Percentiles rank a stretch among this genome's conserved stretches.
These are phyloP conservation scores for Borostomias antarcticus DNA, from an alignment of 2,797 vertebrate genomes.

Conservation along the genomic window DNA sequence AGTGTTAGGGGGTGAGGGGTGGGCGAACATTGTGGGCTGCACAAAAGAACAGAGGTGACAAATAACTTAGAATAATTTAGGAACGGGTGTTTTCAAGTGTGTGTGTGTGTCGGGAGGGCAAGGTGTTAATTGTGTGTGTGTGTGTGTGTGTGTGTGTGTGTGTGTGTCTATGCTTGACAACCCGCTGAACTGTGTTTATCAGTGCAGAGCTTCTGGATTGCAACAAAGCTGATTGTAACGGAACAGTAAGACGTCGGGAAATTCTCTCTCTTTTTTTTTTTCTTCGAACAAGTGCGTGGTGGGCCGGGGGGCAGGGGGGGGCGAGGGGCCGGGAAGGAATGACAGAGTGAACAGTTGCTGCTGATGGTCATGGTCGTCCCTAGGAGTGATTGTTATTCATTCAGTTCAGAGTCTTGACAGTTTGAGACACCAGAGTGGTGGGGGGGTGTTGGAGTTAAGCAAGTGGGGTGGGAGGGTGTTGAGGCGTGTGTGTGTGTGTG, in stretches of 20 bases:
- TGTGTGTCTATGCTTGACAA: constrained; percentile 57
- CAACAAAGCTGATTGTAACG: constrained; percentile 56
- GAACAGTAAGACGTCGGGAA: constrained; percentile 46
- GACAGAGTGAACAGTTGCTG: too few relatives aligned
- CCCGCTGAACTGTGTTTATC: constrained; percentile 64
- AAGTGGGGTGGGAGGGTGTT: constrained; percentile 56
- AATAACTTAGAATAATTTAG: constrained; percentile 82
- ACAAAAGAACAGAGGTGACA: constrained; percentile 69
- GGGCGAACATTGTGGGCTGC: constrained; percentile 59
- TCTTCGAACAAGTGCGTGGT: neutral
- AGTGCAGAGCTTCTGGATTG: constrained; percentile 75
- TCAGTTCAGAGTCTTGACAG: constrained; percentile 85
- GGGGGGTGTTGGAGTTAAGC: constrained; percentile 79
- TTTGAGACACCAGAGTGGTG: constrained; percentile 81
- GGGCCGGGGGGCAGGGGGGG: constrained; percentile 12
- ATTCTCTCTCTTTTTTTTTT: constrained; percentile 11
- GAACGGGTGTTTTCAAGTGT: constrained; percentile 36
- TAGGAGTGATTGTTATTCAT: constrained; percentile 95
- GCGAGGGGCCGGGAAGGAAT: too few relatives aligned
- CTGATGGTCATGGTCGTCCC: constrained; percentile 55
- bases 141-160: constrained; percentile 55
- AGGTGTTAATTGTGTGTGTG: constrained; percentile 16
- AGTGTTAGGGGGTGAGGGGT: constrained; percentile 26
- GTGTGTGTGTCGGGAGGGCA: constrained; percentile 26
- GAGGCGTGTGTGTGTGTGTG: too few relatives aligned